Conservation (phyloP, 2,113 vertebrate genomes). For the Ictalurus furcatus region DNA sequence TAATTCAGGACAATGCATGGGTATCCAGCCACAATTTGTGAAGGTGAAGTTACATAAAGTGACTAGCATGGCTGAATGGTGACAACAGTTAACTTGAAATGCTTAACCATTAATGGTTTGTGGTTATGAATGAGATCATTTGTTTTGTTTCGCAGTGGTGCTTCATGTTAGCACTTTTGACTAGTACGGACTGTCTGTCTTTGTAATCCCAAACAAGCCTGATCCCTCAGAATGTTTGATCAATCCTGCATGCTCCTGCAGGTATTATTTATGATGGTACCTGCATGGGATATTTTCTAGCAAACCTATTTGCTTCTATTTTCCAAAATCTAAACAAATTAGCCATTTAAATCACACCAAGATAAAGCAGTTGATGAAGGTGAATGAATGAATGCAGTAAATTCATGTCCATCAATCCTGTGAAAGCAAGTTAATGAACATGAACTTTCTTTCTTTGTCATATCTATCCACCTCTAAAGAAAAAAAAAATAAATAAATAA, state of each 20-base stretch:
- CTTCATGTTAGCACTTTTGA: not conserved
- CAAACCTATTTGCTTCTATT: not conserved
- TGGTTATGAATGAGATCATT: not conserved
- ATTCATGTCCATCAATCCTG: not conserved
- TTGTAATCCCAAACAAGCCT: not conserved
- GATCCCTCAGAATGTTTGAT: not conserved
- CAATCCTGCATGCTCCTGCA: not conserved
- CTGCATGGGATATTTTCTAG: not conserved
- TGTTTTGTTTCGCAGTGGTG: not conserved
- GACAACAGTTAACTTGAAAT: not conserved
- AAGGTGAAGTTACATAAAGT: not conserved
- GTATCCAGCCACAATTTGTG: not conserved
- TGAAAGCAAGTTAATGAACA: not conserved
- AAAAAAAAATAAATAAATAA: too few species aligned
- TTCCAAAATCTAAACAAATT: not conserved
- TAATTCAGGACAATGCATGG: not conserved
- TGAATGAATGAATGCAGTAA: not conserved
- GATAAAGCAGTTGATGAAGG: not conserved
- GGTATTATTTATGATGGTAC: not conserved
- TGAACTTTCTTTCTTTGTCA: not conserved
- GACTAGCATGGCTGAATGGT: not conserved
- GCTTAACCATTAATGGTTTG: not conserved
- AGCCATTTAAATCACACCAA: not conserved
- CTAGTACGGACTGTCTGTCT: not conserved
- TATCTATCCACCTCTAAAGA: not conserved